phyloP scores from a whole-genome alignment of 2,888 invertebrate genomes.

The Aromia moschata region DNA sequence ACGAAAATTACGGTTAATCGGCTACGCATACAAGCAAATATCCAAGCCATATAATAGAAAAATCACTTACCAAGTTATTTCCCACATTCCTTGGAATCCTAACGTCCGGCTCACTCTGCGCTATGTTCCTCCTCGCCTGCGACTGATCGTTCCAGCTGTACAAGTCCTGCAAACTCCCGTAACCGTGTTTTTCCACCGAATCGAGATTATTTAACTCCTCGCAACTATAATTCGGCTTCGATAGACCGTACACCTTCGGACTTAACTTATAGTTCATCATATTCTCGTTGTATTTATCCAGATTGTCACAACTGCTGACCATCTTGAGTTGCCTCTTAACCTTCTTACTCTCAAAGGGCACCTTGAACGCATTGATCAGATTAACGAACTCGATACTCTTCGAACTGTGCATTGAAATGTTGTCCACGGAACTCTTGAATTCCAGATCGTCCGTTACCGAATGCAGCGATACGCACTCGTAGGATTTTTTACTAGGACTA shows the following conservation, averaged over 20 bases:
- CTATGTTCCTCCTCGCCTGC: conserved; percentile 48
- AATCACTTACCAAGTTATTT: conserved; percentile 41
- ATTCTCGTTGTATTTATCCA: conserved; percentile 56
- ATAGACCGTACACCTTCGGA: conserved; percentile 72
- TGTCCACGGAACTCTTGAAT: conserved; percentile 63
- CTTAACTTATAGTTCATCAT: conserved; percentile 67
- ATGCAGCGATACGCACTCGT: conserved; percentile 49
- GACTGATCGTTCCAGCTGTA: conserved; percentile 53
- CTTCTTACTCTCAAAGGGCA: conserved; percentile 54
- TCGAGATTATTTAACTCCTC: conserved; percentile 58
- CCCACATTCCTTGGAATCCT: conserved; percentile 57
- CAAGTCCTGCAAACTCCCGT: conserved; percentile 75
- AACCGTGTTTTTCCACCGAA: conserved; percentile 58
- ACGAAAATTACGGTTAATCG: too few species aligned
- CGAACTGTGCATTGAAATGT: conserved; percentile 69
- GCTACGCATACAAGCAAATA: too few species aligned
- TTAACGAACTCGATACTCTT: conserved; percentile 66
- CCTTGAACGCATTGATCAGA: conserved; percentile 56
- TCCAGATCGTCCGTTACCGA: conserved; percentile 45
- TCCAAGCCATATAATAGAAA: too few species aligned
- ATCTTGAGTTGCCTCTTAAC: conserved; percentile 50
- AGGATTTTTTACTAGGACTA: conserved; percentile 45
- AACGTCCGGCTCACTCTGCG: conserved; percentile 75
- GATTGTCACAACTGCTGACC: conserved; percentile 57
- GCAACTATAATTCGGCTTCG: conserved; percentile 59